These are phyloP conservation scores for Campoplex capitator DNA, from an alignment of 2,888 invertebrate genomes.

Conservation along the genomic window DNA sequence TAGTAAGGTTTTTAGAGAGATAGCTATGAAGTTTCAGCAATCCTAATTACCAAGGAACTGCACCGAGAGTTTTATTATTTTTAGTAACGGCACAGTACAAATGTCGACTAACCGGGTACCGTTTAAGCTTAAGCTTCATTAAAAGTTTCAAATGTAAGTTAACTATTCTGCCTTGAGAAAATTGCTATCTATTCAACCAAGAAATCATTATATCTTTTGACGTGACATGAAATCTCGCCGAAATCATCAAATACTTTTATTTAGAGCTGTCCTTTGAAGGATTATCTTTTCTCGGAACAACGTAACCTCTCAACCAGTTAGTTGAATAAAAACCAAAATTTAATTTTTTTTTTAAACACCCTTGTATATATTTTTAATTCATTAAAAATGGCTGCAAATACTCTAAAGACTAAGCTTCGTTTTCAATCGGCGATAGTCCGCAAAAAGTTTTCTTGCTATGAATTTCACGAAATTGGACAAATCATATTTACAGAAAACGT, in stretches of 20 bases:
- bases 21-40: constrained; percentile 13
- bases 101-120: constrained; percentile 1
- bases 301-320: too few species aligned
- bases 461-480: too few species aligned
- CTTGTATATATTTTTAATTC: too few species aligned
- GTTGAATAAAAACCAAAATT: too few species aligned
- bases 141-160: neutral
- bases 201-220: neutral
- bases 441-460: too few species aligned
- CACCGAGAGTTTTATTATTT: constrained; percentile 1
- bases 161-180: neutral
- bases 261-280: too few species aligned
- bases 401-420: too few species aligned
- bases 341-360: too few species aligned
- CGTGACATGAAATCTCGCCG: neutral
- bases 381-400: too few species aligned
- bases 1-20: constrained; percentile 47
- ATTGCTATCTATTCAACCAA: neutral
- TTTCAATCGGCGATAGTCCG: too few species aligned
- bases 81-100: constrained; percentile 7
- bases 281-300: too few species aligned
- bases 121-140: neutral
- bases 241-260: neutral
- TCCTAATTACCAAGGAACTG: constrained; percentile 2
- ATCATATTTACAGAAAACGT: too few species aligned